Percentiles rank a stretch among this genome's conserved stretches.
These are phyloP conservation scores for Protobothrops mucrosquamatus DNA, from an alignment of 2,113 vertebrate genomes.

Conservation along the genomic window DNA sequence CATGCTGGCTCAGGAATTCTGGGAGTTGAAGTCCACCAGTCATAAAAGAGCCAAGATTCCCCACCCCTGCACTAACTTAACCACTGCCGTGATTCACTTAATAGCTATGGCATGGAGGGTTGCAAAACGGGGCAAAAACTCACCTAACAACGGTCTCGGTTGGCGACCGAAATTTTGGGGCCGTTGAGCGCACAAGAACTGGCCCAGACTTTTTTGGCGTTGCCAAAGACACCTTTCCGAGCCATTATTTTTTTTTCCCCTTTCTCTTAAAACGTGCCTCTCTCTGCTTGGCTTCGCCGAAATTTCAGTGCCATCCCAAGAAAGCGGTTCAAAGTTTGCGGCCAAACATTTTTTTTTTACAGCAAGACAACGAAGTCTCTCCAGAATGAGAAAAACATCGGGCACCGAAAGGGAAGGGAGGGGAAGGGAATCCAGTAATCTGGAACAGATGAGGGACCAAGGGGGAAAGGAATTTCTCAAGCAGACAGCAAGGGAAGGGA, in stretches of 20 bases:
- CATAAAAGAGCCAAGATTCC: too few species aligned
- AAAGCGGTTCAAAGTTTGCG: background rate
- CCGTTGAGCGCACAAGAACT: too few species aligned
- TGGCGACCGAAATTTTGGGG: too few species aligned
- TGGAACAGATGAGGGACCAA: slow-evolving; percentile 11
- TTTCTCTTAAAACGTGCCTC: background rate
- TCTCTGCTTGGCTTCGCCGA: background rate
- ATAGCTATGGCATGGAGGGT: too few species aligned
- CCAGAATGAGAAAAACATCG: background rate
- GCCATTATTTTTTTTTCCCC: background rate
- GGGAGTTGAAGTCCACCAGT: too few species aligned
- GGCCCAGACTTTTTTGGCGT: background rate
- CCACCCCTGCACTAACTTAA: too few species aligned
- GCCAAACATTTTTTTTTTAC: background rate
- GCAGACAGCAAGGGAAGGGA: background rate
- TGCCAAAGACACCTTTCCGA: background rate
- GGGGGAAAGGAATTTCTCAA: background rate
- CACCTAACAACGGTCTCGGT: too few species aligned
- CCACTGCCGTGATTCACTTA: too few species aligned
- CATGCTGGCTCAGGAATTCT: too few species aligned
- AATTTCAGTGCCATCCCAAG: background rate
- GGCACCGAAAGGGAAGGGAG: background rate
- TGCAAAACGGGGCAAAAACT: too few species aligned
- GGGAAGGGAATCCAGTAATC: background rate
- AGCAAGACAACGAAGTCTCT: background rate